Evolutionary conservation across 2,888 invertebrate species (phyloP), one percentile per base, ranked within the genome.

Genomic region (Terebella lapidaria): DNA sequence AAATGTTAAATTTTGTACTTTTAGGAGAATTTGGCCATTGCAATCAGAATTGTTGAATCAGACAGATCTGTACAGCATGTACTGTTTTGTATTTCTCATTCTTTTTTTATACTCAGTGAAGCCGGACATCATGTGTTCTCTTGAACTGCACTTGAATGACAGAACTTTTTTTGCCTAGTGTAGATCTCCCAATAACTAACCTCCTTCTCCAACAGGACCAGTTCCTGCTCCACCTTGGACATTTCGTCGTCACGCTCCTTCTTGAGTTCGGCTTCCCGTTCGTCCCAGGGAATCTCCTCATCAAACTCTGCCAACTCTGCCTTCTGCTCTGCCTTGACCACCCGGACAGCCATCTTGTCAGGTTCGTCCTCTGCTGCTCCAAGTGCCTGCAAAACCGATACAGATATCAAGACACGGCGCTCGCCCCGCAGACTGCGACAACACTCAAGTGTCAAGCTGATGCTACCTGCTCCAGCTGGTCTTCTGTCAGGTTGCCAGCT

Each of bases 281-380:
- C 90, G 60, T 90, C 90, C 68, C 92, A 85, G 52, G 94, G 94
- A 82, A 93, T 90, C 72, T 87, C 90, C 83, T 96, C 95, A 83
- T 95, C 95, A 83, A 95, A 95, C 83, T 95, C 95, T 0, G 92
- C 94, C 67, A 94, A 85, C 62, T 81, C 80, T 3, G 79, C 80
- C 59, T 77, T 76, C 90, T 65, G 89, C 83, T 96, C 95, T 2
- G 91, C 92, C 62, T 90, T 89, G 2, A 94, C 94, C 0, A 88
- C 90, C 72, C 86, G 87, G 1, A 94, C 92, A 5, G 95, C 95
- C 70, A 89, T 88, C 24, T 92, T 94, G 83, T 96, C 96, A 61
- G 90, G 89, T 78, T 94, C 95, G 82, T 96, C 96, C 82, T 96
- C 95, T 55, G 91, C 94, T 57, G 91, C 89, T 26, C 92, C 91